Base-by-base conservation (phyloP, 2,113 vertebrate species). In the Climacteris rufus region DNA sequence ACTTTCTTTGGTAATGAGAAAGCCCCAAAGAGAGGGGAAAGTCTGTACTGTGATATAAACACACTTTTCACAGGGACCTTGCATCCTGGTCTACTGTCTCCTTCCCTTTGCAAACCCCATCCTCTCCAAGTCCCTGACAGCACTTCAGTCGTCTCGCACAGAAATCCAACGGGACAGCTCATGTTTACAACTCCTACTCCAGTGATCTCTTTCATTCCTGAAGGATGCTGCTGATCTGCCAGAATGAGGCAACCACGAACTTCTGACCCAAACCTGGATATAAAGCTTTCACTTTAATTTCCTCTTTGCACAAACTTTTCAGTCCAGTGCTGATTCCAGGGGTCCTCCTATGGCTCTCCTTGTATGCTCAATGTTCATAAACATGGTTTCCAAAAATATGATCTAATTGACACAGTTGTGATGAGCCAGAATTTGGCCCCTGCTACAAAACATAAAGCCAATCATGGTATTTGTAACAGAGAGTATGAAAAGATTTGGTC, bases 241-340 rank as follows among this genome's bases (percentile, higher is more conserved):
- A 80, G 66, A 44, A 83, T 57, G 74, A 93, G 90, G 49, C 74
- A 79, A 45, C n/a, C 50, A 61, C 0, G 0, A 87, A 93, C 74
- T 87, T 42, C 89, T 95, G 74, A 85, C 84, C 60, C 81, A 79
- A 89, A 54, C 47, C 27, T 45, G 70, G 78, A 87, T 69, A 31
- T 52, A 16, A 89, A 69, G 21, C 53, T 95, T 79, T 49, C 18
- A 2, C 20, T 87, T 94, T 89, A 52, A 89, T 91, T 87, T 87
- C 74, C 77, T 70, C 56, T 70, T 57, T 9, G 8, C 60, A 54
- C 42, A 87, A 59, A 50, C 13, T 75, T 4, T 23, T 71, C 44
- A 47, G 45, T 13, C 61, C 54, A 63, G 19, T 11, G 35, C 35
- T 68, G 57, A 61, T 79, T 87, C 71, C 11, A 3, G 59, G 77